Evolutionary conservation across 2,797 vertebrate genomes (phyloP).

Genomic region (Podarcis siculus): DNA sequence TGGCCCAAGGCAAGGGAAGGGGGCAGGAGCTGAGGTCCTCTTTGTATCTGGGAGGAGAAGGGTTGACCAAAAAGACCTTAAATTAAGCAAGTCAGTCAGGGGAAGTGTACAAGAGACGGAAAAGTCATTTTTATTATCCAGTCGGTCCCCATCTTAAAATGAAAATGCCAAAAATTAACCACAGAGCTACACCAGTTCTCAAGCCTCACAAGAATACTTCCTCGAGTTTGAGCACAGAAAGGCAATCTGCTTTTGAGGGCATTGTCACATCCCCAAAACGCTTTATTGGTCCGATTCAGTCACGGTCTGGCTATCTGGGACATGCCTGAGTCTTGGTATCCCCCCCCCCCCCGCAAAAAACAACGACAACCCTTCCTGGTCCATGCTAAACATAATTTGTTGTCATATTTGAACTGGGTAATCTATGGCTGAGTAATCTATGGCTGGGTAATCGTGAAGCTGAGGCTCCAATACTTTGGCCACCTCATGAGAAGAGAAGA

Average conservation of each 20-base stretch:
- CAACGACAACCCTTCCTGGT: neutral
- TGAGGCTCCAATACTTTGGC: too few species aligned
- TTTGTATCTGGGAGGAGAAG: neutral
- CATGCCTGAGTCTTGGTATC: too few species aligned
- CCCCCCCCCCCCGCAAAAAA: neutral
- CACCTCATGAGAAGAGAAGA: too few species aligned
- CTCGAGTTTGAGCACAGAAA: neutral
- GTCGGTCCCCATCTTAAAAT: neutral
- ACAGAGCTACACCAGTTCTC: neutral
- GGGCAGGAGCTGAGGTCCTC: neutral
- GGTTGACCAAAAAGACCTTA: neutral
- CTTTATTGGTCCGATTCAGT: neutral
- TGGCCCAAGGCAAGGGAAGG: neutral
- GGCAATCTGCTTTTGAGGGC: neutral
- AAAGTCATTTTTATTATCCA: conserved; percentile 31
- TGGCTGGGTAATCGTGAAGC: too few species aligned
- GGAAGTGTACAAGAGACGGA: conserved; percentile 31
- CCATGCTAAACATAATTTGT: neutral
- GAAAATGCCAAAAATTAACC: neutral
- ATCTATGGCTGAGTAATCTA: too few species aligned
- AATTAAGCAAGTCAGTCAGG: conserved; percentile 16
- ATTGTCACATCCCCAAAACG: neutral
- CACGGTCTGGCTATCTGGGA: neutral
- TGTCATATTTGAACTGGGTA: too few species aligned
- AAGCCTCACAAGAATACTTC: neutral